Evolutionary conservation across 2,888 invertebrate species (phyloP).

Genomic region (Lithophane socia): DNA sequence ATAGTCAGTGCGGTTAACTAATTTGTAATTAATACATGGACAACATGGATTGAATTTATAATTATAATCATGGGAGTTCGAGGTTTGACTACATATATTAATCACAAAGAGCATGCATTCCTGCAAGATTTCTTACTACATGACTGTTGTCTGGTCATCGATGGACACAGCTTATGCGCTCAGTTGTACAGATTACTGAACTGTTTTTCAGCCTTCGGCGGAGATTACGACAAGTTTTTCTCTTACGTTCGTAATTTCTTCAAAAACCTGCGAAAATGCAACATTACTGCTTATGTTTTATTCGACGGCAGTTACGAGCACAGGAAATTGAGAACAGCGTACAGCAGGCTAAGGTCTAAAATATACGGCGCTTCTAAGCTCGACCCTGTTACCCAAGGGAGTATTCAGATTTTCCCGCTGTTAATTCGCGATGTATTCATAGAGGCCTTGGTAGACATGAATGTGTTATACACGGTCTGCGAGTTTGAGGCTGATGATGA

Average conservation of each 20-base stretch:
- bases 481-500: slow-evolving; percentile 97
- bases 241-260: slow-evolving; percentile 92
- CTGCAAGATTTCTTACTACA: slow-evolving; percentile 92
- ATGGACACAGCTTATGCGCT: slow-evolving; percentile 94
- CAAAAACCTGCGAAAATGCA: slow-evolving; percentile 92
- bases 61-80: slow-evolving; percentile 93
- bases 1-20: not conserved
- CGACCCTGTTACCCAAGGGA: slow-evolving; percentile 89
- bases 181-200: slow-evolving; percentile 92
- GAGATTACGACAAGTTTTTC: slow-evolving; percentile 96
- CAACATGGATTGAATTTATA: slow-evolving; percentile 3
- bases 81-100: slow-evolving; percentile 95
- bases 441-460: slow-evolving; percentile 92
- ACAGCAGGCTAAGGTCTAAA: slow-evolving; percentile 90
- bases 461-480: slow-evolving; percentile 93
- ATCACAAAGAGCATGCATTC: slow-evolving; percentile 91
- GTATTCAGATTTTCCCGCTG: slow-evolving; percentile 93
- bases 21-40: slow-evolving; percentile 3
- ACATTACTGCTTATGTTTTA: slow-evolving; percentile 93
- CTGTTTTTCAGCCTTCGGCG: slow-evolving; percentile 94
- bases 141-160: slow-evolving; percentile 93
- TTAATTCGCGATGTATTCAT: slow-evolving; percentile 94
- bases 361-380: slow-evolving; percentile 90
- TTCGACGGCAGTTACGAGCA: slow-evolving; percentile 95
- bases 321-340: slow-evolving; percentile 93